Evolutionary conservation across 2,888 invertebrate genomes (phyloP).

Genomic region (Frankliniella fusca): DNA sequence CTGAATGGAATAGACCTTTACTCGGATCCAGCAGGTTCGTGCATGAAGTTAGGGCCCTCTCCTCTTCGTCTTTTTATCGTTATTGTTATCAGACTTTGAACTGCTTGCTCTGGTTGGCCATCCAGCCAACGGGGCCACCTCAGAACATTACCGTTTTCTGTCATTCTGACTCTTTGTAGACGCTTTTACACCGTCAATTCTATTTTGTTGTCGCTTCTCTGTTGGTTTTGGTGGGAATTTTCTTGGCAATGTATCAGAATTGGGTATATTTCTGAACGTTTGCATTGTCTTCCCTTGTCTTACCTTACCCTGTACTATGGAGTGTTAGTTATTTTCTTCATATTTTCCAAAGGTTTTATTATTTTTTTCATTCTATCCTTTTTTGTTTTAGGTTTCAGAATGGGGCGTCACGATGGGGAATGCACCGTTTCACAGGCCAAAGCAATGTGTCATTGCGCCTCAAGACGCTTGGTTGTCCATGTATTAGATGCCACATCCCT

Average conservation of each 20-base stretch:
- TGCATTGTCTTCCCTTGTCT: not conserved
- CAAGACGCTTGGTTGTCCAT: not conserved
- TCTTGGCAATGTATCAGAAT: not conserved
- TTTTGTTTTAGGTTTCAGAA: not conserved
- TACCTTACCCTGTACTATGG: not conserved
- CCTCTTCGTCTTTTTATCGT: not conserved
- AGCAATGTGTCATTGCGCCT: not conserved
- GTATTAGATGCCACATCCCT: constrained; percentile 37
- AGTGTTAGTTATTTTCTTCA: not conserved
- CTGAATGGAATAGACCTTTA: not conserved
- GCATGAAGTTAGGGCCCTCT: not conserved
- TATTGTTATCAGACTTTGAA: not conserved
- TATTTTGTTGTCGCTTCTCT: not conserved
- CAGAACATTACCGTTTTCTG: too few relatives aligned
- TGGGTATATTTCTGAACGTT: not conserved
- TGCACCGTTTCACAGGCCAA: not conserved
- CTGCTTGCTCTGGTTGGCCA: not conserved
- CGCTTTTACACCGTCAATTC: not conserved
- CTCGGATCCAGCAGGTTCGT: not conserved
- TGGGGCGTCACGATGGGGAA: not conserved
- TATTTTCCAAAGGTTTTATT: not conserved
- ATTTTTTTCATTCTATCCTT: not conserved
- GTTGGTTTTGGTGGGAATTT: not conserved
- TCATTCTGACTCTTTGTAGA: not conserved
- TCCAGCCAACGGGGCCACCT: too few relatives aligned